These are phyloP conservation scores for Drosophila algonquin DNA, from an alignment of 2,888 invertebrate species.

Conservation along the genomic window DNA sequence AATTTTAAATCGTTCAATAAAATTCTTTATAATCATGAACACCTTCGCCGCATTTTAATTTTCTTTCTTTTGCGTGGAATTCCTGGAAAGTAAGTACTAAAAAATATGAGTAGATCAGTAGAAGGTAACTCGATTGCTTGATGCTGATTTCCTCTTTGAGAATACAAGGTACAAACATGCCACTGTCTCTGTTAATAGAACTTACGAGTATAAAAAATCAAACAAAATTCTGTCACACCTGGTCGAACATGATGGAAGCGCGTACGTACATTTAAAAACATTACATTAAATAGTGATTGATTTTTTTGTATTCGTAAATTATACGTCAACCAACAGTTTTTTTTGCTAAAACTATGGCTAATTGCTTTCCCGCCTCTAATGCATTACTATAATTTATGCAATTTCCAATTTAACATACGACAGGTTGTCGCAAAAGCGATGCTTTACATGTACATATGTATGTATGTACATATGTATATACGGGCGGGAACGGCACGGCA, in stretches of 20 bases:
- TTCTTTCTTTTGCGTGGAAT: background rate
- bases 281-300: background rate
- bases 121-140: no score
- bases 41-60: no score
- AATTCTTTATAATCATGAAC: slow-evolving; percentile 69
- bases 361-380: slow-evolving; percentile 48
- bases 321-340: background rate
- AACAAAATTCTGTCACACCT: background rate
- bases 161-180: background rate
- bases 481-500: no score
- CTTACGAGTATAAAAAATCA: background rate
- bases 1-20: slow-evolving; percentile 75
- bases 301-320: slow-evolving; percentile 5
- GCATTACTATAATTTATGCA: background rate
- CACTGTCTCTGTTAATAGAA: background rate
- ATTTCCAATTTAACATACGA: background rate
- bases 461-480: no score
- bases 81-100: background rate
- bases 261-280: background rate
- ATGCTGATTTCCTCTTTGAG: background rate
- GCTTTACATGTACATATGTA: background rate
- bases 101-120: no score
- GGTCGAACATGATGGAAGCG: background rate
- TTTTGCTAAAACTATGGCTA: slow-evolving; percentile 51
- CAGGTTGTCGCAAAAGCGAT: background rate